Percentiles rank a stretch among this genome's conserved stretches.
Conservation (phyloP, 53 echinoderm and acorn worm species). For the Stichopus horrens region DNA sequence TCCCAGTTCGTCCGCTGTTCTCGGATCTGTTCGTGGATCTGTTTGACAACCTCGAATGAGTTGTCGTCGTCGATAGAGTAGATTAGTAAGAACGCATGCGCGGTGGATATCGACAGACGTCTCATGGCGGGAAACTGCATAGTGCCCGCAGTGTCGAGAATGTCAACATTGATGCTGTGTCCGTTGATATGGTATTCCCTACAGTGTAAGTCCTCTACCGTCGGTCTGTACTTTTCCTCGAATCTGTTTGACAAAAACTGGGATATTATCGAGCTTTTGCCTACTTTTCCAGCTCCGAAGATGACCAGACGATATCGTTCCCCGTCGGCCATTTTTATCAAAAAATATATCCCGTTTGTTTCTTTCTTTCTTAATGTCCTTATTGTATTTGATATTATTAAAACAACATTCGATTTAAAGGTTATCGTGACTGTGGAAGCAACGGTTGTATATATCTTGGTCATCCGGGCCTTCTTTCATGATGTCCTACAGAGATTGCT, state of each 20-base stretch:
- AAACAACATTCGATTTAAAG: background rate
- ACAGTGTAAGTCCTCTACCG: slow-evolving; percentile 97
- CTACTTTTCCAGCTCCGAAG: slow-evolving; percentile 91
- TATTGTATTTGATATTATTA: too few relatives aligned
- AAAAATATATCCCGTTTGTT: background rate
- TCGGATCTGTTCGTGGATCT: slow-evolving; percentile 92
- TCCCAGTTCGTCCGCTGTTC: slow-evolving; percentile 87
- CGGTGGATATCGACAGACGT: slow-evolving; percentile 92
- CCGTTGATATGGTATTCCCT: slow-evolving; percentile 94
- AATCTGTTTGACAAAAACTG: slow-evolving; percentile 83
- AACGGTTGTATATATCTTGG: too few relatives aligned
- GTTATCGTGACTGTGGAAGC: too few relatives aligned
- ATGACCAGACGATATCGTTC: slow-evolving; percentile 89
- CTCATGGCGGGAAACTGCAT: slow-evolving; percentile 97
- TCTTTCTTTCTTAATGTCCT: background rate
- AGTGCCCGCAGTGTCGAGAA: slow-evolving; percentile 90
- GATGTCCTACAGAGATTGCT: too few relatives aligned
- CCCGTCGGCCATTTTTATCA: slow-evolving; percentile 60
- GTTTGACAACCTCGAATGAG: slow-evolving; percentile 85
- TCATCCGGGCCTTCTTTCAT: too few relatives aligned
- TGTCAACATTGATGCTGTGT: slow-evolving; percentile 92
- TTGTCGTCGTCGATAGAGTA: slow-evolving; percentile 80
- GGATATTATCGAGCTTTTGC: slow-evolving; percentile 93
- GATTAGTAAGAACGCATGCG: slow-evolving; percentile 86
- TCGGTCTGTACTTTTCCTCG: slow-evolving; percentile 90